Conservation (phyloP, 2,797 vertebrate species). For the Chrysocyon brachyurus region DNA sequence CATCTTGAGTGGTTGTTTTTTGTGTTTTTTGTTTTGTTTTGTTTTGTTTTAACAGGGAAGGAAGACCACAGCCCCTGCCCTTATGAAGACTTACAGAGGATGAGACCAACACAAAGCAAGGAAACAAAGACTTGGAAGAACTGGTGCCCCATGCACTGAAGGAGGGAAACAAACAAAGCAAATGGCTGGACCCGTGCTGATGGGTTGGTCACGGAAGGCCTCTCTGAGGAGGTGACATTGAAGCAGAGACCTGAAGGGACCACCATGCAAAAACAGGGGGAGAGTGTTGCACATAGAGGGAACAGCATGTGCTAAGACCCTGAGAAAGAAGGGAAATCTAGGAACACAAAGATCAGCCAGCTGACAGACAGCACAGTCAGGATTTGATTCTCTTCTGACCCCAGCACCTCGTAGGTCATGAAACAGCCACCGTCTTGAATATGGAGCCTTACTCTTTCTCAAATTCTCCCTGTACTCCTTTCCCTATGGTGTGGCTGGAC, state of each 20-base stretch:
- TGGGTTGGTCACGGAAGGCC: background rate
- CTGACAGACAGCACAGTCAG: background rate
- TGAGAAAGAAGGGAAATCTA: background rate
- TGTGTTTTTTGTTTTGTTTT: background rate
- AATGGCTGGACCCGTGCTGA: background rate
- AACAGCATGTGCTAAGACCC: background rate
- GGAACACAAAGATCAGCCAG: background rate
- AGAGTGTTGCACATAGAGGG: background rate
- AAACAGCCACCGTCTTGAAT: background rate
- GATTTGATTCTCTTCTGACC: background rate
- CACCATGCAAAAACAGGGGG: fast-evolving
- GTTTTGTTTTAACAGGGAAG: background rate
- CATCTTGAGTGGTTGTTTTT: too few species aligned
- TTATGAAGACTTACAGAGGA: background rate
- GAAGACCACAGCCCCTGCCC: background rate
- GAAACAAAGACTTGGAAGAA: background rate
- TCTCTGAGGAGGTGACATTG: background rate
- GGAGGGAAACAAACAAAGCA: background rate
- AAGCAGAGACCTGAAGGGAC: background rate
- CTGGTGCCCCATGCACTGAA: fast-evolving
- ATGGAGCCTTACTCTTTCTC: background rate
- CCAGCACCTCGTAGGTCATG: background rate
- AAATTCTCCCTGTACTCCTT: background rate
- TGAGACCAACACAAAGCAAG: background rate
- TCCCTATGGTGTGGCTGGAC: background rate